phyloP scores from a whole-genome alignment of 2,888 invertebrate genomes.

The Drosophila melanosoma region DNA sequence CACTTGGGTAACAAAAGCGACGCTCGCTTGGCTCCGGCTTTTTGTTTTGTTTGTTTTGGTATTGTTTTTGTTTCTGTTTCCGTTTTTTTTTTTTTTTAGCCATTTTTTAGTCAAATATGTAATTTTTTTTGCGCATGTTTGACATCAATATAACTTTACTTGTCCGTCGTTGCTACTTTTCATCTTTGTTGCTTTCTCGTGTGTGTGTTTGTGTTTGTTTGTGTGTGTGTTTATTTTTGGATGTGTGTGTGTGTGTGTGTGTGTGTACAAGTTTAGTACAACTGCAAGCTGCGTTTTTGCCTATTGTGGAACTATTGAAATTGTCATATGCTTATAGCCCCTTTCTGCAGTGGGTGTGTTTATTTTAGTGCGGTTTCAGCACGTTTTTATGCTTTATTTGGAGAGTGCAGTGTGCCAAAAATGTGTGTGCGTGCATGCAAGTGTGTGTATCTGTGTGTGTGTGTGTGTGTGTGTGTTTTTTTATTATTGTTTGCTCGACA shows the following conservation, averaged over 20 bases:
- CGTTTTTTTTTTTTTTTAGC: conserved; percentile 11
- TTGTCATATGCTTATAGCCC: conserved; percentile 69
- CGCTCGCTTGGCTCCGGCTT: conserved; percentile 54
- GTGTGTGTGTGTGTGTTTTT: too few relatives aligned
- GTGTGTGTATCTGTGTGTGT: conserved; percentile 9
- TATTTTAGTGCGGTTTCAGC: conserved; percentile 45
- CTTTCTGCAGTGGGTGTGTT: conserved; percentile 25
- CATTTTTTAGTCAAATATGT: conserved; percentile 23
- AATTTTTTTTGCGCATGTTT: conserved; percentile 69
- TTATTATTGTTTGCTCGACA: conserved; percentile 46
- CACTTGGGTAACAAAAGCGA: conserved; percentile 67
- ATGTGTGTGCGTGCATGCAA: not conserved
- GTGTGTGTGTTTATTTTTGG: not conserved
- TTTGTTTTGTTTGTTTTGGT: conserved; percentile 53
- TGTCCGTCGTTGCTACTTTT: conserved; percentile 46
- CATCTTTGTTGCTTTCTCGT: conserved; percentile 33
- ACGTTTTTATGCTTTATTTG: conserved; percentile 45
- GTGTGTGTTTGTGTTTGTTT: not conserved
- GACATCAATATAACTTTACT: conserved; percentile 76
- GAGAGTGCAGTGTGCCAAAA: conserved; percentile 8
- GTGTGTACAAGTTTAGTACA: conserved; percentile 48
- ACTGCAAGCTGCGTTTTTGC: conserved; percentile 61
- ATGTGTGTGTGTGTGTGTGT: conserved; percentile 28
- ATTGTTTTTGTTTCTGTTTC: conserved; percentile 21
- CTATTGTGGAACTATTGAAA: conserved; percentile 53